phyloP scores from a whole-genome alignment of 2,888 invertebrate species.

The Panorpa germanica region DNA sequence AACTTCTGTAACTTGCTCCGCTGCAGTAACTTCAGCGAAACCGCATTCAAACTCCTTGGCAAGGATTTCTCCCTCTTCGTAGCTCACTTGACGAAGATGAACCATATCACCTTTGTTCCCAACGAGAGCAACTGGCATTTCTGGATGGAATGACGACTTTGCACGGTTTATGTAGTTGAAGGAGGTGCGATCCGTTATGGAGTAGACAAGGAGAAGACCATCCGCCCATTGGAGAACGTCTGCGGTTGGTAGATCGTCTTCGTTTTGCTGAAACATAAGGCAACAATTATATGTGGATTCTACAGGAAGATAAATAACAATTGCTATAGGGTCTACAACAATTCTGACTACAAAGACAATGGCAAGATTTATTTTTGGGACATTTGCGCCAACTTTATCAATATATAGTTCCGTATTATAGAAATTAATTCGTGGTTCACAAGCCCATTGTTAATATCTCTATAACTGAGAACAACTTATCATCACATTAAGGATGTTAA shows the following conservation, averaged over 20 bases:
- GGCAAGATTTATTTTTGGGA: too few relatives aligned
- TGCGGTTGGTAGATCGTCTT: slow-evolving; percentile 48
- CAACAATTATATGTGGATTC: slow-evolving; percentile 7
- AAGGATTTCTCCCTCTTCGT: slow-evolving; percentile 73
- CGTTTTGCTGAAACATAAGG: slow-evolving; percentile 29
- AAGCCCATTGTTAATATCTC: too few relatives aligned
- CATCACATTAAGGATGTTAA: too few relatives aligned
- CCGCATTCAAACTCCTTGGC: slow-evolving; percentile 78
- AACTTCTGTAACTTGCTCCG: slow-evolving; percentile 71
- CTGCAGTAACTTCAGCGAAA: slow-evolving; percentile 75
- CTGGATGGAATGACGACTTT: slow-evolving; percentile 45
- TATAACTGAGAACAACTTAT: too few relatives aligned
- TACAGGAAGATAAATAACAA: background rate
- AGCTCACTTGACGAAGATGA: slow-evolving; percentile 70
- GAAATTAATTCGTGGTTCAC: too few relatives aligned
- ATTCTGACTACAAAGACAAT: too few relatives aligned
- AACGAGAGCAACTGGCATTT: slow-evolving; percentile 66
- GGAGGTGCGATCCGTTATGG: slow-evolving; percentile 71
- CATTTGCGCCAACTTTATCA: too few relatives aligned
- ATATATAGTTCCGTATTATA: too few relatives aligned
- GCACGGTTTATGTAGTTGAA: slow-evolving; percentile 67
- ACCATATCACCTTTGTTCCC: slow-evolving; percentile 86
- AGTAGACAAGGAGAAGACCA: slow-evolving; percentile 72
- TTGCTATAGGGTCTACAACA: too few relatives aligned
- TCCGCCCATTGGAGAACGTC: slow-evolving; percentile 81